A percentile compares a stretch with the other conserved stretches of the same genome.
Evolutionary conservation across 2,888 invertebrate genomes (phyloP).

Genomic region (Eupelmus urozonus): DNA sequence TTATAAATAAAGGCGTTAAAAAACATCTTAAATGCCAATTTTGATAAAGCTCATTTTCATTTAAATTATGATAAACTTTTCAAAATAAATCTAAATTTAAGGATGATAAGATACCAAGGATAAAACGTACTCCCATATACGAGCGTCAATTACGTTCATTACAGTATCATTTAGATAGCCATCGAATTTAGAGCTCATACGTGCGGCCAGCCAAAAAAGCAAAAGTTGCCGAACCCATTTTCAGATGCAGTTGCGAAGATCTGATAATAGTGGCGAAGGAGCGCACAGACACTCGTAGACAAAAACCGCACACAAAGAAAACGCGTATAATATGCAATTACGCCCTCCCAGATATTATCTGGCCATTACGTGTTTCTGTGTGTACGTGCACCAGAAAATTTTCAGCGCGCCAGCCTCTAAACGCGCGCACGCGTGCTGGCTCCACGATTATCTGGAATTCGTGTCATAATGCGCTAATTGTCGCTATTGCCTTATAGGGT

Average conservation of each 20-base stretch:
- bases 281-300: not conserved
- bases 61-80: too few species aligned
- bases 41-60: too few species aligned
- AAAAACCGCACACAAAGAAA: constrained; percentile 17
- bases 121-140: too few species aligned
- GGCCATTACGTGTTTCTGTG: not conserved
- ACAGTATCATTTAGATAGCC: not conserved
- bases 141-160: not conserved
- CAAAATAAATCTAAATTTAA: too few species aligned
- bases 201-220: not conserved
- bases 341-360: constrained; percentile 37
- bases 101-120: too few species aligned
- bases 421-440: not conserved
- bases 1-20: too few species aligned
- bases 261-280: constrained; percentile 12
- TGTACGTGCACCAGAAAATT: too few species aligned
- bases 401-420: not conserved
- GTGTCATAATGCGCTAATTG: constrained; percentile 52
- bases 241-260: constrained; percentile 25
- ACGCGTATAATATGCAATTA: constrained; percentile 40
- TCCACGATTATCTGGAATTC: constrained; percentile 37
- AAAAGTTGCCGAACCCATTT: constrained; percentile 29
- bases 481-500: constrained; percentile 35
- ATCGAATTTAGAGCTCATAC: not conserved
- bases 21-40: too few species aligned